A percentile compares a stretch with the other conserved stretches of the same genome.
Evolutionary conservation across 2,113 vertebrate genomes (phyloP).

Genomic region (Petrocephalus microphthalmus): DNA sequence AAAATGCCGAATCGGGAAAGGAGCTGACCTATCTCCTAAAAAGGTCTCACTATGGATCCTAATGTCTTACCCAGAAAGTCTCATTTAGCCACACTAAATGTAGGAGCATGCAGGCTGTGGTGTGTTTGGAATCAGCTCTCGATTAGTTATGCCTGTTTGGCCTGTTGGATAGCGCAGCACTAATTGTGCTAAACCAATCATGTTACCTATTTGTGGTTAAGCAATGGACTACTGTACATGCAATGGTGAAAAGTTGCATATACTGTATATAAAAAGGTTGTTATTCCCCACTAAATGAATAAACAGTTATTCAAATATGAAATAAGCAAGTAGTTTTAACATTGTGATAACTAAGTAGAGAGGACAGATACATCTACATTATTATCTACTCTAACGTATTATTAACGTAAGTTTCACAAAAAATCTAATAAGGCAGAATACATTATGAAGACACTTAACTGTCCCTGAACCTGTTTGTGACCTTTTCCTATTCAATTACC

Average conservation of each 20-base stretch:
- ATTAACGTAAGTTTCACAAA: background rate
- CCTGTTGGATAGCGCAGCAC: background rate
- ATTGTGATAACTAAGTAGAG: background rate
- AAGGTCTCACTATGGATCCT: constrained; percentile 14
- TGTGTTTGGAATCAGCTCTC: background rate
- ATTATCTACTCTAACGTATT: background rate
- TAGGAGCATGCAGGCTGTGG: background rate
- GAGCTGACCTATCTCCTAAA: constrained; percentile 2
- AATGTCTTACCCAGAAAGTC: constrained; percentile 1
- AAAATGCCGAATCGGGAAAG: background rate
- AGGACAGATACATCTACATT: background rate
- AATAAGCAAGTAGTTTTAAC: background rate
- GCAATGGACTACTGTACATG: background rate
- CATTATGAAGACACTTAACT: background rate
- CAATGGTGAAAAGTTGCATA: background rate
- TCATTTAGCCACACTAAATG: constrained; percentile 4
- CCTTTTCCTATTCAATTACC: background rate
- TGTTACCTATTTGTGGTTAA: background rate
- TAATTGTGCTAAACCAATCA: background rate
- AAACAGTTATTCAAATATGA: too few species aligned
- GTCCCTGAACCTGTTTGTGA: background rate
- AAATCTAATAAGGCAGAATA: background rate
- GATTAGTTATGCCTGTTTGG: background rate
- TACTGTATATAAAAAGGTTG: background rate
- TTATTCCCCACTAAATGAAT: too few species aligned